Conservation (phyloP, 1,140 invertebrate genomes). For the Drosophila azteca region DNA sequence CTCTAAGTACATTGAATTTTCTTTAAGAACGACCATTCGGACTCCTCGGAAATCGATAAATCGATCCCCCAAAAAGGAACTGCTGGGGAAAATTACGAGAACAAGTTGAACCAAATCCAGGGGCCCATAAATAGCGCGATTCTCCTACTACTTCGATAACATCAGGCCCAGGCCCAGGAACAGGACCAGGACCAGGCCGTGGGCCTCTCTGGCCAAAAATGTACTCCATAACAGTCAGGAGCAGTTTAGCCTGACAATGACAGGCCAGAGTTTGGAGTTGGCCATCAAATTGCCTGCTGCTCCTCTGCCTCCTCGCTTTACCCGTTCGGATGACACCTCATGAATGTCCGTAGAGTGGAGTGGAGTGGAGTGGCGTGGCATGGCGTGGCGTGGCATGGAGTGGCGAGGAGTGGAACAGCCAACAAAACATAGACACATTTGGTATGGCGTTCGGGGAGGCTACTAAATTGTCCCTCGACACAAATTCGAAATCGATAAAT, state of each 20-base stretch:
- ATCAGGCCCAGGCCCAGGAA: not conserved
- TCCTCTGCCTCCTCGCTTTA: conserved; percentile 9
- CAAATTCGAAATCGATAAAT: conserved; percentile 83
- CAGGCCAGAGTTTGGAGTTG: conserved; percentile 62
- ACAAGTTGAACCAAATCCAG: conserved; percentile 27
- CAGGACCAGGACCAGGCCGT: not conserved
- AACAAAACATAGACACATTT: conserved; percentile 35
- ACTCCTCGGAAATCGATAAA: conserved; percentile 36
- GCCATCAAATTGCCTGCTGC: conserved; percentile 57
- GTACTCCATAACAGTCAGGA: conserved; percentile 58
- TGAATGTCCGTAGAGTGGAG: conserved; percentile 57
- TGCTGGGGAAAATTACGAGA: conserved; percentile 40
- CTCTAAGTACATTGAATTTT: not conserved
- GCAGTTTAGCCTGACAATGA: conserved; percentile 76
- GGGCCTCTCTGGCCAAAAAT: conserved; percentile 56
- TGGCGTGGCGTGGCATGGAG: no score
- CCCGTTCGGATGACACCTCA: conserved; percentile 70
- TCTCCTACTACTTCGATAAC: conserved; percentile 24
- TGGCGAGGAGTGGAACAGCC: conserved; percentile 16
- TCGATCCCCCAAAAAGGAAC: conserved; percentile 22
- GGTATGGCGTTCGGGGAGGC: conserved; percentile 23
- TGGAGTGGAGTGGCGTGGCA: conserved; percentile 3
- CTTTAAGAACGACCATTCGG: conserved; percentile 30
- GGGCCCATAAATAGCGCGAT: conserved; percentile 62
- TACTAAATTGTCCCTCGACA: conserved; percentile 82